These are phyloP conservation scores for Daptonema setosum DNA, from an alignment of 2,888 invertebrate genomes.

Conservation along the genomic window DNA sequence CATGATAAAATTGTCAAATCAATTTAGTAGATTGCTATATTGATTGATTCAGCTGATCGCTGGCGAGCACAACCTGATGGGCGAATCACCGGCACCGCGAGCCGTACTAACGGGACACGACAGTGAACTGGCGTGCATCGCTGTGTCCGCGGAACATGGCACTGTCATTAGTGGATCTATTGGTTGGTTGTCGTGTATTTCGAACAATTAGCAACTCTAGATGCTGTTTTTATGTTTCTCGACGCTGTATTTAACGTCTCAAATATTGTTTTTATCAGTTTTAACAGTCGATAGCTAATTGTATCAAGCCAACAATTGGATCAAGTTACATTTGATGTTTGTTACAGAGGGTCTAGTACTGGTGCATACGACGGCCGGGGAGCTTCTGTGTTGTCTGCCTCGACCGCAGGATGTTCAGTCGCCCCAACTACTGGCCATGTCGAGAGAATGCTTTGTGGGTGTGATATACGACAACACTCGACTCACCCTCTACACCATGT, in stretches of 20 bases:
- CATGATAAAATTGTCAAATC: too few relatives aligned
- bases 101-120: conserved; percentile 94
- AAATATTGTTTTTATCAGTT: neutral
- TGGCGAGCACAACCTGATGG: conserved; percentile 47
- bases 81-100: conserved; percentile 77
- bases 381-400: conserved; percentile 69
- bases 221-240: too few relatives aligned
- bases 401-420: conserved; percentile 36
- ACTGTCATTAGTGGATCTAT: conserved; percentile 80
- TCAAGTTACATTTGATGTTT: too few relatives aligned
- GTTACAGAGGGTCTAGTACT: conserved; percentile 69
- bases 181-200: conserved; percentile 34
- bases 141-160: conserved; percentile 90
- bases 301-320: neutral
- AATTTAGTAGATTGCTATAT: too few relatives aligned
- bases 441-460: conserved; percentile 81
- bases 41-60: conserved; percentile 86
- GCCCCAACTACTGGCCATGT: conserved; percentile 36
- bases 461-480: conserved; percentile 46
- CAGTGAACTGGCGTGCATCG: conserved; percentile 75
- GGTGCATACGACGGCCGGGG: conserved; percentile 92
- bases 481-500: conserved; percentile 18
- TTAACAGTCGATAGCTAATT: neutral
- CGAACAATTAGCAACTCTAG: too few relatives aligned
- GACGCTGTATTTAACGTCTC: neutral